Conservation (phyloP, 2,113 vertebrate genomes). For the Pseudopodoces humilis region DNA sequence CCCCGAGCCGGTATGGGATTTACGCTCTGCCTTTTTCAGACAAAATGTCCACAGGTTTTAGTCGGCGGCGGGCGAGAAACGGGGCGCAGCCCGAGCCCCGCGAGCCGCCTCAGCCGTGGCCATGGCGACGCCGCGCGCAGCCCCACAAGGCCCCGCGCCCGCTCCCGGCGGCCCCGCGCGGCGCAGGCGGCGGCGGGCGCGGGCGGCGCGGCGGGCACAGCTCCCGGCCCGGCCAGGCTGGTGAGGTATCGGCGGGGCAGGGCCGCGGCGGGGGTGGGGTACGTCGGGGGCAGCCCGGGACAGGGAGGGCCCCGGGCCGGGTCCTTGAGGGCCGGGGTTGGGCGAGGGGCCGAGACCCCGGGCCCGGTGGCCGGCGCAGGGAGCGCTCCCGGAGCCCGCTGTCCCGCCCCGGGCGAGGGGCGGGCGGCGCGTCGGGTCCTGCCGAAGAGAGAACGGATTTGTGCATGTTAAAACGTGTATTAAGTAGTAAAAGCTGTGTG, state of each 20-base stretch:
- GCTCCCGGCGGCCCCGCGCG: not conserved
- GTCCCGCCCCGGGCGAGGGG: not conserved
- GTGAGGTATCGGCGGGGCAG: not conserved
- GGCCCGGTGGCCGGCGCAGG: not conserved
- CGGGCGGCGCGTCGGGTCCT: accelerated
- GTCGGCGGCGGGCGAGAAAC: accelerated
- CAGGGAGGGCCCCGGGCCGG: not conserved
- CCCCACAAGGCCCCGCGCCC: not conserved
- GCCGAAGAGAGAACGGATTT: not conserved
- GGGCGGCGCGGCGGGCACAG: too few relatives aligned
- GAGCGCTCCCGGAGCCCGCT: not conserved
- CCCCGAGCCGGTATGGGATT: not conserved
- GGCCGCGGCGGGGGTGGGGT: not conserved
- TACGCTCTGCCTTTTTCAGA: not conserved
- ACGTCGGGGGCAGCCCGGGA: not conserved
- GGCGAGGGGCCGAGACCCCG: too few relatives aligned
- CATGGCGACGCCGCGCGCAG: not conserved
- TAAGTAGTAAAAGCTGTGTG: accelerated
- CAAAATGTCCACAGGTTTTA: accelerated
- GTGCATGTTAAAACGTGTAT: too few relatives aligned
- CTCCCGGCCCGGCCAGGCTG: not conserved
- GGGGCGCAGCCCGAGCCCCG: accelerated
- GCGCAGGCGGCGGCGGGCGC: not conserved
- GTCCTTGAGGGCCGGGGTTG: not conserved
- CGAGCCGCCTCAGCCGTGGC: not conserved